Conservation (phyloP, 2,113 vertebrate genomes). For the Stercorarius parasiticus region DNA sequence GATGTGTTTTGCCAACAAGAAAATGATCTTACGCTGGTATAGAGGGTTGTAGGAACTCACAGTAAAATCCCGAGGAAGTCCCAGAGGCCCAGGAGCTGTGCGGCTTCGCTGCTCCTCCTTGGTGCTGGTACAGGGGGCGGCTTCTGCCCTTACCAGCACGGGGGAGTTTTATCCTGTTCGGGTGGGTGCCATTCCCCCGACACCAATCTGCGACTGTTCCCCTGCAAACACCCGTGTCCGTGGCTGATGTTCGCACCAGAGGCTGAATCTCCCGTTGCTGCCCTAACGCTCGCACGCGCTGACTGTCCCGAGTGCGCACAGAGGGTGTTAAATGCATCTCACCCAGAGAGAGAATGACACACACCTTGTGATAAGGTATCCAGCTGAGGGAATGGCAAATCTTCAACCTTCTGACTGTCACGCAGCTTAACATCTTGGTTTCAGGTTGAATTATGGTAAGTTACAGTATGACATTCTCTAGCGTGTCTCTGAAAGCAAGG, state of each 20-base stretch:
- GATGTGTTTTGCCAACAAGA: background rate
- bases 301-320: background rate
- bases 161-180: background rate
- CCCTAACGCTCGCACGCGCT: background rate
- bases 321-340: background rate
- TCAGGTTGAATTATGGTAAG: background rate
- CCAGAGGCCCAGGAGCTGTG: background rate
- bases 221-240: background rate
- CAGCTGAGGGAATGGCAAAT: accelerated
- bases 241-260: background rate
- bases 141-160: background rate
- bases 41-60: background rate
- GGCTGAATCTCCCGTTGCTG: background rate
- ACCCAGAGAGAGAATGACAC: background rate
- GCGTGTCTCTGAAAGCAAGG: background rate
- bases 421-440: background rate
- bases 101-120: background rate
- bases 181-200: background rate
- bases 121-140: background rate
- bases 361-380: background rate
- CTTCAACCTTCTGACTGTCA: background rate
- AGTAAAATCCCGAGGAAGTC: background rate
- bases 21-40: background rate
- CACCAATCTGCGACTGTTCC: background rate
- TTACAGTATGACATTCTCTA: background rate